Base-by-base conservation (phyloP, 1,140 invertebrate species). In the Melitaea cinxia region DNA sequence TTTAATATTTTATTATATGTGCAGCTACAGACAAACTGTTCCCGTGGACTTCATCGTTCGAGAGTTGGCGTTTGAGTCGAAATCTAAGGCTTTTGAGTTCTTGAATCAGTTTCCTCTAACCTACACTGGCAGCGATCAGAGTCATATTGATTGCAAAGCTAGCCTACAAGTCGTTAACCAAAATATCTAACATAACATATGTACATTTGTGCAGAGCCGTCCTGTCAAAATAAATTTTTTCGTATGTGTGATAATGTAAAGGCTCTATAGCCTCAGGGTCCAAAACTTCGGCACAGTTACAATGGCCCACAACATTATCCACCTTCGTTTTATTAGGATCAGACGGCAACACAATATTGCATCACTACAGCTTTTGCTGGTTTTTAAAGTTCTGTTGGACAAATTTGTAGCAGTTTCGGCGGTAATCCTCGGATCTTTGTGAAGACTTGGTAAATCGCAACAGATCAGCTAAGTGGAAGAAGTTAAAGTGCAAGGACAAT, bases 11-110 rank as follows among this genome's bases (percentile, higher is more conserved):
- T 88, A 83, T 93, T 92, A 92, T 94, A 82, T 94, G 94, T 95
- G 92, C 96, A 99, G 98, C 93, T 99, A 97, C 94, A 97, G 97
- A 80, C 97, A 97, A 92, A 94, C 93, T 91, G 93, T 98, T 92
- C 94, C 95, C 78, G 93, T 98, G 91, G 94, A 95, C 86, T 97
- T 95, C 94, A 93, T 98, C 90, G 91, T 93, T 85, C 94, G 94
- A 91, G 95, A 96, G 92, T 94, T 99, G 93, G 96, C 95, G 77
- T 98, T 98, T 93, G 93, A 95, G 78, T 94, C 94, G 72, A 91
- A 90, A 83, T 94, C 95, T 85, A 96, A 97, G 87, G 96, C 95
- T 92, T 92, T 95, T 91, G 94, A 97, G 90, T 98, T 98, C 94
- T 93, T 98, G 85, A 93, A 93, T 86, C 94, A 95, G 74, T 96